A percentile compares a stretch with the other conserved stretches of the same genome.
phyloP scores from a whole-genome alignment of 23 tunicate species.

The Trididemnum miniatum region DNA sequence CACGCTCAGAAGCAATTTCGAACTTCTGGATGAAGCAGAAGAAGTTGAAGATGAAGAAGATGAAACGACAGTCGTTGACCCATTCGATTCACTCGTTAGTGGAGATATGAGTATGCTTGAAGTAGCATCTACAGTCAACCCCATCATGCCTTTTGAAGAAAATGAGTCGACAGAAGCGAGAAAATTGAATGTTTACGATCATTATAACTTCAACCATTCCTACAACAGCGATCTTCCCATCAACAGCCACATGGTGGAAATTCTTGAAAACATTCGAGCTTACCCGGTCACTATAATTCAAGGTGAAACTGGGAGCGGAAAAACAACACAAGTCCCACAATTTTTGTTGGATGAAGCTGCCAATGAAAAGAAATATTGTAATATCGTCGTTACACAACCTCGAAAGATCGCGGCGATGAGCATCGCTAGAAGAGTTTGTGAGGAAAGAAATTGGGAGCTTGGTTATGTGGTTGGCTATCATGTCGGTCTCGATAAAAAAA shows the following conservation, averaged over 20 bases:
- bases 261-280: slow-evolving; percentile 16
- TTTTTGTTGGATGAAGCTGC: slow-evolving; percentile 80
- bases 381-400: slow-evolving; percentile 91
- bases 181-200: slow-evolving; percentile 15
- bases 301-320: slow-evolving; percentile 99
- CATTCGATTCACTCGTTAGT: slow-evolving; percentile 9
- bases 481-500: slow-evolving; percentile 85
- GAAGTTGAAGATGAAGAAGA: slow-evolving; percentile 23
- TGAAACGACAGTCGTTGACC: not conserved
- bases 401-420: slow-evolving; percentile 85
- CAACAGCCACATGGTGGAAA: slow-evolving; percentile 10
- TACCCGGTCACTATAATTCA: slow-evolving; percentile 78
- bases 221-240: slow-evolving; percentile 46
- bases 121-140: slow-evolving; percentile 38
- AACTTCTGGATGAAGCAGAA: not conserved
- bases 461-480: slow-evolving; percentile 97
- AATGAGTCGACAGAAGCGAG: not conserved
- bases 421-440: slow-evolving; percentile 78
- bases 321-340: slow-evolving; percentile 97
- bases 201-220: slow-evolving; percentile 38
- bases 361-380: slow-evolving; percentile 48
- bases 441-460: slow-evolving; percentile 79
- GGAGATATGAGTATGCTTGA: slow-evolving; percentile 74
- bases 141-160: not conserved
- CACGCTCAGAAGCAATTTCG: not conserved